A percentile compares a stretch with the other conserved stretches of the same genome.
phyloP scores from a whole-genome alignment of 2,888 invertebrate genomes.

The Acleris emargana region DNA sequence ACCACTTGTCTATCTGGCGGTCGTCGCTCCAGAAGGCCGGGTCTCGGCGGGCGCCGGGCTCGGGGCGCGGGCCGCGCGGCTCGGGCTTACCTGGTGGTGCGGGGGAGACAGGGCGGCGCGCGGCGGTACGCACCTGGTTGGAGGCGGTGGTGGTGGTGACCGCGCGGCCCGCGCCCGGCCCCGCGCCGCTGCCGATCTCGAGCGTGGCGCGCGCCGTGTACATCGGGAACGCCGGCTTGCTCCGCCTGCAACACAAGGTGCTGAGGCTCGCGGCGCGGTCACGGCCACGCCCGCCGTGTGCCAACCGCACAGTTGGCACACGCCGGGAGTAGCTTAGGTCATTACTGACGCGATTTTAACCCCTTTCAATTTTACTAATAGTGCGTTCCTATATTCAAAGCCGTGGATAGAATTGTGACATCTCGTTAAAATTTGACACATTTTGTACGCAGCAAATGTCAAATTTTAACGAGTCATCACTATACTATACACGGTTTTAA shows the following conservation, averaged over 20 bases:
- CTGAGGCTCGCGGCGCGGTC: background rate
- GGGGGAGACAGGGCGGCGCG: background rate
- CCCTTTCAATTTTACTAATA: too few relatives aligned
- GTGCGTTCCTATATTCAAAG: too few relatives aligned
- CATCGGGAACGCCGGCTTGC: conserved; percentile 76
- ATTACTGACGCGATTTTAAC: too few relatives aligned
- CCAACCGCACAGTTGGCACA: too few relatives aligned
- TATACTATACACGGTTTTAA: too few relatives aligned
- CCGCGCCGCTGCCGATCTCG: conserved; percentile 80
- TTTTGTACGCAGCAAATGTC: too few relatives aligned
- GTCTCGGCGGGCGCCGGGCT: conserved; percentile 37
- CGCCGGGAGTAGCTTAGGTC: too few relatives aligned
- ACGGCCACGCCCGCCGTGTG: too few relatives aligned
- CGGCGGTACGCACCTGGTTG: conserved; percentile 76
- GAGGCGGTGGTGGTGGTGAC: conserved; percentile 80
- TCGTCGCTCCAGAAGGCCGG: conserved; percentile 26
- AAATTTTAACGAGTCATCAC: too few relatives aligned
- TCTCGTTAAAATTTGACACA: too few relatives aligned
- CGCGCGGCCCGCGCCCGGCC: conserved; percentile 79
- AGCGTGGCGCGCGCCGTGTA: conserved; percentile 81
- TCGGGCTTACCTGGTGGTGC: background rate
- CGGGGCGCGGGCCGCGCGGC: conserved; percentile 34
- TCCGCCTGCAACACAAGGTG: conserved; percentile 57
- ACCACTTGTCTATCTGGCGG: conserved; percentile 52
- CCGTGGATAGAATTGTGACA: too few relatives aligned